phyloP scores from a whole-genome alignment of 1,140 invertebrate genomes.

The Drosophila baimaii region DNA sequence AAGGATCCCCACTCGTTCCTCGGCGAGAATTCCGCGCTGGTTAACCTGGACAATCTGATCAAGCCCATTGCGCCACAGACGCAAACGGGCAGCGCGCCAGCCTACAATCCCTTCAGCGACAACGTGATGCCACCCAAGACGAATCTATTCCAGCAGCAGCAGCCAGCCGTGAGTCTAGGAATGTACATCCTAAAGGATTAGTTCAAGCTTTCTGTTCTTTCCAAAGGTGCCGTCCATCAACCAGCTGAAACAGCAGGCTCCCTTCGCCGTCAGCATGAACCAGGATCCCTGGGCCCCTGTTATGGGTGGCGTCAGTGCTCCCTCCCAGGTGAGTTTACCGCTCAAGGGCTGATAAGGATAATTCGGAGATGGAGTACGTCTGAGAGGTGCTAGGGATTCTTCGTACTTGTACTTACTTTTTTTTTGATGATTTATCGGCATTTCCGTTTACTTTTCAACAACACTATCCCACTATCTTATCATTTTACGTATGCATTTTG shows the following conservation, averaged over 20 bases:
- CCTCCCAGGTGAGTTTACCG: slow-evolving; percentile 71
- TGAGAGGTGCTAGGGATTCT: slow-evolving; percentile 37
- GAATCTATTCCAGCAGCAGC: slow-evolving; percentile 84
- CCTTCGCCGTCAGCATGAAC: slow-evolving; percentile 83
- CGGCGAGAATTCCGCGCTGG: slow-evolving; percentile 96
- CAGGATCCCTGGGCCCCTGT: slow-evolving; percentile 84
- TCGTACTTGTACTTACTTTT: slow-evolving; percentile 41
- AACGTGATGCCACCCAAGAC: slow-evolving; percentile 82
- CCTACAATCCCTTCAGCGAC: slow-evolving; percentile 84
- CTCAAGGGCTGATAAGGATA: not conserved
- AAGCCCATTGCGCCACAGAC: slow-evolving; percentile 85
- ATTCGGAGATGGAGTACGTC: slow-evolving; percentile 11
- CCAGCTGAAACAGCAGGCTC: slow-evolving; percentile 85
- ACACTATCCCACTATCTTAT: slow-evolving; percentile 56
- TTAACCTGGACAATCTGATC: slow-evolving; percentile 97
- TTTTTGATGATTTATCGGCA: slow-evolving; percentile 58
- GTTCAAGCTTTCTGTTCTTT: not conserved
- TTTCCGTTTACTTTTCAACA: slow-evolving; percentile 48
- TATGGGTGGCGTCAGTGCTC: slow-evolving; percentile 64
- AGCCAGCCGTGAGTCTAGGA: slow-evolving; percentile 76
- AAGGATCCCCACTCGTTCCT: slow-evolving; percentile 97
- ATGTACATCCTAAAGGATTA: not conserved
- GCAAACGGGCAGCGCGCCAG: slow-evolving; percentile 60
- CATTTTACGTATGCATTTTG: slow-evolving; percentile 66
- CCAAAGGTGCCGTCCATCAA: slow-evolving; percentile 85